Conservation (phyloP, 2,113 vertebrate species). For the Amblyornis subalaris region DNA sequence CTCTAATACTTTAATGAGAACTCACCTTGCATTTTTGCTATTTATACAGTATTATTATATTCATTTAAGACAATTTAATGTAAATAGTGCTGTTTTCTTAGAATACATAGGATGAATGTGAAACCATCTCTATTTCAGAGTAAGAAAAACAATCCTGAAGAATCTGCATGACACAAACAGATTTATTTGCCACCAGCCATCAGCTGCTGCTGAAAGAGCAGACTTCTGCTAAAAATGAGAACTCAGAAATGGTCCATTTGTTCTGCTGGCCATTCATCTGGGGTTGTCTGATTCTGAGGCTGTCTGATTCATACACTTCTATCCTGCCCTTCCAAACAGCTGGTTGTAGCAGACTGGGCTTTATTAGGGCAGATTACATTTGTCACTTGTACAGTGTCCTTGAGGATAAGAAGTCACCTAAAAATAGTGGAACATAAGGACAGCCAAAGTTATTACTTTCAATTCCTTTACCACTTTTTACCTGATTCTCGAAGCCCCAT, state of each 20-base stretch:
- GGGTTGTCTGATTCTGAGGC: not conserved
- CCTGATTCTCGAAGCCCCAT: not conserved
- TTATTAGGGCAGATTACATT: not conserved
- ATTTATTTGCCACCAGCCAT: not conserved
- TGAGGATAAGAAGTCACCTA: not conserved
- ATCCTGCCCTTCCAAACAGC: not conserved
- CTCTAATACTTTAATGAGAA: not conserved
- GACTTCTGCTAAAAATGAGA: not conserved
- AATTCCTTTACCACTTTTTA: not conserved
- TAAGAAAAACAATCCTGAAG: not conserved
- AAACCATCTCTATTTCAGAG: not conserved
- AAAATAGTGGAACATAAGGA: not conserved
- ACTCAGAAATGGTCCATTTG: not conserved
- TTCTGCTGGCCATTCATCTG: not conserved
- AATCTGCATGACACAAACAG: not conserved
- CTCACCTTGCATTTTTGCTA: not conserved
- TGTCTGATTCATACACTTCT: not conserved
- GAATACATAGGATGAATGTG: not conserved
- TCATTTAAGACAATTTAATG: not conserved
- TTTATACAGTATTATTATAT: not conserved
- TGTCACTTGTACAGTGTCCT: not conserved
- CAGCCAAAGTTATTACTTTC: not conserved
- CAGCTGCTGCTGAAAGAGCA: not conserved
- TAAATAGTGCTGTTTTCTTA: not conserved
- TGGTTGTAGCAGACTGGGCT: not conserved